phyloP scores from a whole-genome alignment of 1,140 invertebrate genomes.

The Leptonema lineaticorne region DNA sequence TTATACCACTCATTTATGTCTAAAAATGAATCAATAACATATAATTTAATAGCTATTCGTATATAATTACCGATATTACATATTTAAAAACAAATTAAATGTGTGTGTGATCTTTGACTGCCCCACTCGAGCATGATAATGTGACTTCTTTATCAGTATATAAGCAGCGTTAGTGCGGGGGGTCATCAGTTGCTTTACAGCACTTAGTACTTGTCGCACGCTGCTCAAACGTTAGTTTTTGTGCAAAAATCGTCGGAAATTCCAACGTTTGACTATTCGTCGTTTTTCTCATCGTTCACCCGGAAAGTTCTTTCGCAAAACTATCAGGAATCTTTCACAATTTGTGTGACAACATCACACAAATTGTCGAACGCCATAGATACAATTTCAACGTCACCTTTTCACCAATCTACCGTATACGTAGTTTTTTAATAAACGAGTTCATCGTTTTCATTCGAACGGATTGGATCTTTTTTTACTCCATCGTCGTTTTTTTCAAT shows the following conservation, averaged over 20 bases:
- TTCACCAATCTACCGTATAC: neutral
- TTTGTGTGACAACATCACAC: neutral
- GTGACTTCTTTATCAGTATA: neutral
- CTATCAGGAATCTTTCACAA: conserved; percentile 2
- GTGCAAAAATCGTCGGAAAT: too few species aligned
- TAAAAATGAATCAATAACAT: too few species aligned
- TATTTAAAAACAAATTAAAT: neutral
- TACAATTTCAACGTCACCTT: neutral
- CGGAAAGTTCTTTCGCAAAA: too few species aligned
- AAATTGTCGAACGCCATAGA: neutral
- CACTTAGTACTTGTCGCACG: neutral
- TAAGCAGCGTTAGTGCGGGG: neutral
- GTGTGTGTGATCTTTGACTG: conserved; percentile 36
- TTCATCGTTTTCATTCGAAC: neutral
- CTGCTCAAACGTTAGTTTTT: too few species aligned
- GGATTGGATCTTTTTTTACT: neutral
- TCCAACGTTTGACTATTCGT: too few species aligned
- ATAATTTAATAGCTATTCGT: too few species aligned
- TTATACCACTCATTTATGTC: too few species aligned
- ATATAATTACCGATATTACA: too few species aligned
- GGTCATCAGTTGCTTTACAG: neutral
- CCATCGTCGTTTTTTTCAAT: conserved; percentile 35
- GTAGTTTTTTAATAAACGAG: neutral
- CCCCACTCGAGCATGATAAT: conserved; percentile 34
- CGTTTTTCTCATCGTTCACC: neutral